A percentile compares a stretch with the other conserved stretches of the same genome.
Evolutionary conservation across 2,113 vertebrate genomes (phyloP).

Genomic region (Forbesichthys papilliferus): DNA sequence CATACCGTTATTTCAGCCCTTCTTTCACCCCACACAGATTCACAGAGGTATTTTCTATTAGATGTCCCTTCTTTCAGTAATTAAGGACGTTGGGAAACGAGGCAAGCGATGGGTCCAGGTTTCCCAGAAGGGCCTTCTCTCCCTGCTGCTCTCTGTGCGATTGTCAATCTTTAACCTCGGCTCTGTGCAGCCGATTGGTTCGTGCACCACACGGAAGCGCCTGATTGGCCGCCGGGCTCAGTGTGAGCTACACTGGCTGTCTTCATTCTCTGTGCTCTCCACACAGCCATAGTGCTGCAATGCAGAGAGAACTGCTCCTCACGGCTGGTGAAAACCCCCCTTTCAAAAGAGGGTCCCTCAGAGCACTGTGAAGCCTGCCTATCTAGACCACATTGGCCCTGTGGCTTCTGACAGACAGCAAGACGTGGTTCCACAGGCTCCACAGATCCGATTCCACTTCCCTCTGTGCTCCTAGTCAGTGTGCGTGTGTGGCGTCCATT

Average conservation of each 20-base stretch:
- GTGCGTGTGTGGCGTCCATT: slow-evolving; percentile 69
- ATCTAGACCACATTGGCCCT: slow-evolving; percentile 11
- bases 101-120: slow-evolving; percentile 91
- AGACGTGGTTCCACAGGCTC: slow-evolving; percentile 37
- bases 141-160: slow-evolving; percentile 83
- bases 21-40: slow-evolving; percentile 70
- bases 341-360: slow-evolving; percentile 38
- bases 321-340: slow-evolving; percentile 40
- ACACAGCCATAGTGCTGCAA: slow-evolving; percentile 91
- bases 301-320: slow-evolving; percentile 86
- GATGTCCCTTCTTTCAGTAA: slow-evolving; percentile 61
- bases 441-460: slow-evolving; percentile 56
- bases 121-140: slow-evolving; percentile 94
- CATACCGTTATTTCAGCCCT: slow-evolving; percentile 76
- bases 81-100: slow-evolving; percentile 81
- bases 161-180: slow-evolving; percentile 95
- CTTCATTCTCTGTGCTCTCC: slow-evolving; percentile 79
- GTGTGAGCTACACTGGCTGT: slow-evolving; percentile 78
- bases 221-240: slow-evolving; percentile 80
- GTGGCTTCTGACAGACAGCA: slow-evolving; percentile 39
- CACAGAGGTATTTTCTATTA: slow-evolving; percentile 67
- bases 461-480: slow-evolving; percentile 46
- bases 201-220: slow-evolving; percentile 72
- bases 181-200: slow-evolving; percentile 86
- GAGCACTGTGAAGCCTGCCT: slow-evolving; percentile 15